Evolutionary conservation across 2,113 vertebrate genomes (phyloP), one percentile per base, ranked within the genome.

Genomic region (Prunella fulvescens): DNA sequence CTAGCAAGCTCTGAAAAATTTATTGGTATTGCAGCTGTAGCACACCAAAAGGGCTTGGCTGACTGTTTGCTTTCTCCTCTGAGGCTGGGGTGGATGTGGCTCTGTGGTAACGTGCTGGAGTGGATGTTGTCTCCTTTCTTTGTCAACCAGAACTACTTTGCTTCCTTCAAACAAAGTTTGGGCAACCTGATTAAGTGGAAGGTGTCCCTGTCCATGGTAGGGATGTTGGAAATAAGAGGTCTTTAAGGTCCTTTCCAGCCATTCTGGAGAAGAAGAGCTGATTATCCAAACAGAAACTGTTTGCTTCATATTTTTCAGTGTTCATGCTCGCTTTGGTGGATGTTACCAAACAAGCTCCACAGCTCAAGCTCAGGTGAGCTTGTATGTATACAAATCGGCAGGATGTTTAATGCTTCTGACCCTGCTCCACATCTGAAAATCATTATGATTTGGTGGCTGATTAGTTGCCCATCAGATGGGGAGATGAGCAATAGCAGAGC

Each of bases 271-370:
- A 61, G 56, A 37, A 77, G 18, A 81, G 45, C 2, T 65, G 53
- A 33, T 35, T 23, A 33, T 65, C 44, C 61, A 83, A 86, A 69
- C 16, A 71, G 35, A 78, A 23, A 31, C 22, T 62, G 7, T 22
- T 84, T 13, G 10, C 5, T 58, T 93, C 20, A 33, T 0, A 1
- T 60, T 61, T 81, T 56, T 42, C 5, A 6, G 29, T 71, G n/a
- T 16, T 81, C 25, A 10, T 0, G 2, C 29, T 76, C 0, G 0
- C 11, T 95, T 88, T 62, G 42, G 24, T 58, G 54, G 19, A 24
- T 85, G 40, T 37, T 67, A 62, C 40, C 8, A 72, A 61, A 65
- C 61, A 37, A 13, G 10, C 19, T 73, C 11, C 24, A 51, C 35
- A 90, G 39, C 35, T 69, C 20, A 54, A 50, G 10, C 9, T 90